Base-by-base conservation (phyloP, 2,888 invertebrate genomes). In the Eristalinus aeneus region DNA sequence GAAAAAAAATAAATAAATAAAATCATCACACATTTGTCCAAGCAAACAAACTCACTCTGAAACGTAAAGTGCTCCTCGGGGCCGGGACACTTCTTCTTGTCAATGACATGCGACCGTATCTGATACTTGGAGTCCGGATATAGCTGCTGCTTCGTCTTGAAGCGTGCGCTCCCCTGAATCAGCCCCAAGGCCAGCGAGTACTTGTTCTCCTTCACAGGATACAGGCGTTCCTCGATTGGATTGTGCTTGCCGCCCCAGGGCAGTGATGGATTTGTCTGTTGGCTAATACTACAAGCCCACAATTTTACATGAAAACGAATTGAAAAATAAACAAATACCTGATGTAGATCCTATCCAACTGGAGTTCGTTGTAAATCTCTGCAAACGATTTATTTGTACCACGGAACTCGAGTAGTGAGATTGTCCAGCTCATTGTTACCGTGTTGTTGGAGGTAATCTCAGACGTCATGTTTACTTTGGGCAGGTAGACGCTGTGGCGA, bases 181-280 rank as follows among this genome's bases (percentile, higher is more conserved):
- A 64, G n/a, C 0, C 73, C 75, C 10, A 77, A 1, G 1, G 54
- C 68, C 39, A 86, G 87, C 0, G 71, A 73, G 67, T 78, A 64
- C 3, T 60, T 84, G 12, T 69, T 74, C 12, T 67, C 78, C 6
- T 20, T 60, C 2, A 92, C 65, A n/a, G 89, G 88, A 75, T 89
- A 90, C 3, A 88, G 64, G 34, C 88, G 88, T 46, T 89, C 90
- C 16, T 88, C 84, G 2, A 92, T 88, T 31, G 89, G 89, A 69
- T 87, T 89, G 0, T 90, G 73, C n/a, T 89, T 88, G 0, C 92
- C 92, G 10, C 92, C 92, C 92, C 92, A 92, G 2, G 90, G 88
- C 9, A 92, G 83, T 0, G 89, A 90, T 0, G 91, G 92, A 86
- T 90, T 92, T 8, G 88, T 89, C 75, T 90, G 90, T 80, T 90